Evolutionary conservation across 2,888 invertebrate species (phyloP).

Genomic region (Nipponacmea schrenckii): DNA sequence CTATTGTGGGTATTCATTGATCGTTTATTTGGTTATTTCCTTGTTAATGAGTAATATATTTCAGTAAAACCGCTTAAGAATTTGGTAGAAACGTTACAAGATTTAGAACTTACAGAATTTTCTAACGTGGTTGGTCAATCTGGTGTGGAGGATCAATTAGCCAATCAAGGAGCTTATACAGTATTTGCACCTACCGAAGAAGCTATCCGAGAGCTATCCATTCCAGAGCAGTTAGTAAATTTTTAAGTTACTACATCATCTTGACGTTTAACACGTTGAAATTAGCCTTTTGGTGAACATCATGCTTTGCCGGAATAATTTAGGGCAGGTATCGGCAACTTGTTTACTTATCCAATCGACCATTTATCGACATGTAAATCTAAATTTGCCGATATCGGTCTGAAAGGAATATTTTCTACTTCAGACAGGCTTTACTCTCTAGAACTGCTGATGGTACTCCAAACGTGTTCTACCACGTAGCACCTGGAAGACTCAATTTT

Average conservation of each 20-base stretch:
- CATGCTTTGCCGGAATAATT: too few relatives aligned
- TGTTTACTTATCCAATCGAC: too few relatives aligned
- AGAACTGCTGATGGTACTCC: neutral
- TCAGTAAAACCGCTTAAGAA: slow-evolving; percentile 69
- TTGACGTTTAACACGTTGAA: too few relatives aligned
- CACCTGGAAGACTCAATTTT: slow-evolving; percentile 67
- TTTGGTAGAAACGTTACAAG: slow-evolving; percentile 69
- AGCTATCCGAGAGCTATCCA: slow-evolving; percentile 62
- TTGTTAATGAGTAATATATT: slow-evolving; percentile 2
- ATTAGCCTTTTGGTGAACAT: too few relatives aligned
- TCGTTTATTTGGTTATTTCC: too few relatives aligned
- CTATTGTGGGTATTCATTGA: too few relatives aligned
- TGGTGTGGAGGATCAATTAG: slow-evolving; percentile 66
- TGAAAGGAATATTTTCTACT: too few relatives aligned
- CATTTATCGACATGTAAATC: too few relatives aligned
- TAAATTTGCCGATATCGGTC: too few relatives aligned
- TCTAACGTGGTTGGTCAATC: slow-evolving; percentile 67
- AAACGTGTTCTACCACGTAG: slow-evolving; percentile 66
- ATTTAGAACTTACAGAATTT: slow-evolving; percentile 69
- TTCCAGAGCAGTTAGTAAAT: slow-evolving; percentile 60
- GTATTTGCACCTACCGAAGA: slow-evolving; percentile 70
- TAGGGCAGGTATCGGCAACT: too few relatives aligned
- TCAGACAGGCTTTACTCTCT: neutral
- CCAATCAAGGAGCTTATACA: slow-evolving; percentile 67
- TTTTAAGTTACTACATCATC: too few relatives aligned